Conservation (phyloP, 2,113 vertebrate species). For the Ictalurus punctatus region DNA sequence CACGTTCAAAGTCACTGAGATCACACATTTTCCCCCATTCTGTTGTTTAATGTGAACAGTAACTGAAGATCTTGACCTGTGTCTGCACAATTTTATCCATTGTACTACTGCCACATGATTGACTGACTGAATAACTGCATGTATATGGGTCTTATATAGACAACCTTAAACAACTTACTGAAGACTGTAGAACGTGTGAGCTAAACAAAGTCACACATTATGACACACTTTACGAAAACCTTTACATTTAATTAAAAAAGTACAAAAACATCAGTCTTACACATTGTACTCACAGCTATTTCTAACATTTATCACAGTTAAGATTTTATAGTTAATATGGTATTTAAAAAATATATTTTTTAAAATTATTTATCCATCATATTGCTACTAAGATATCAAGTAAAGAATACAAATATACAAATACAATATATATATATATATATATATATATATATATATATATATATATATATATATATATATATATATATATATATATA, state of each 20-base stretch:
- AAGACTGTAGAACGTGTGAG: neutral
- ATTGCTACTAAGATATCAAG: neutral
- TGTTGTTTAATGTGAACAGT: neutral
- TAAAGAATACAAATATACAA: neutral
- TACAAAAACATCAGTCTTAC: conserved; percentile 40
- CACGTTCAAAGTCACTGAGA: neutral
- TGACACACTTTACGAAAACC: conserved; percentile 30
- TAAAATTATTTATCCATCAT: conserved; percentile 3
- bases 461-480: no score
- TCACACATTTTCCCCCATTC: neutral
- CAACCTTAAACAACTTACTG: neutral
- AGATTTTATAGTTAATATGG: conserved; percentile 2
- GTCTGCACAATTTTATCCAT: neutral
- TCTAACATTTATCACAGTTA: conserved; percentile 27
- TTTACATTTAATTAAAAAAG: conserved; percentile 38
- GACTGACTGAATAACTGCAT: neutral
- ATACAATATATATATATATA: no score
- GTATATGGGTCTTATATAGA: neutral
- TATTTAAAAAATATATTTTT: neutral
- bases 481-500: no score
- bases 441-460: no score
- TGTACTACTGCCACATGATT: neutral
- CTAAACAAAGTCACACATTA: neutral
- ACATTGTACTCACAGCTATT: conserved; percentile 13
- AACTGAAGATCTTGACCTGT: neutral